Evolutionary conservation across 2,113 vertebrate species (phyloP).

Genomic region (Halcyon malimbica): DNA sequence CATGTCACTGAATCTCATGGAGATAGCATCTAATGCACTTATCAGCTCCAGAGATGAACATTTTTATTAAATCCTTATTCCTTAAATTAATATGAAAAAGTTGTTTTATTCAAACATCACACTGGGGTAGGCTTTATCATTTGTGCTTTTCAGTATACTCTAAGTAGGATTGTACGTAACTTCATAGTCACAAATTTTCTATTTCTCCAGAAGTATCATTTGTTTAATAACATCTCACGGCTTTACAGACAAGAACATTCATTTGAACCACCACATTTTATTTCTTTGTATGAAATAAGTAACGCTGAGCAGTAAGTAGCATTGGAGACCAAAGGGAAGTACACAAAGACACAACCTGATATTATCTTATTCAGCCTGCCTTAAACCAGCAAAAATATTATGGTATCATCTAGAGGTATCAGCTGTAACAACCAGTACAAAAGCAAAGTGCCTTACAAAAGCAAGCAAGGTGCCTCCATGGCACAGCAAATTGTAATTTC

Average conservation of each 20-base stretch:
- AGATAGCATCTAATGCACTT: neutral
- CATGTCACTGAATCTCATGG: neutral
- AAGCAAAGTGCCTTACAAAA: neutral
- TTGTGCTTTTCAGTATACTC: neutral
- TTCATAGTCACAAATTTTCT: neutral
- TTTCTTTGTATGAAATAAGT: neutral
- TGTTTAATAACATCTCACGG: neutral
- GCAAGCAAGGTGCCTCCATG: neutral
- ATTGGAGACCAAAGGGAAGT: neutral
- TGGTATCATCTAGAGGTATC: neutral
- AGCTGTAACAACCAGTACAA: neutral
- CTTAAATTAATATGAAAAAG: neutral
- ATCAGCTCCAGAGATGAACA: neutral
- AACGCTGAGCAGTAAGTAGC: neutral
- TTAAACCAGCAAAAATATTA: neutral
- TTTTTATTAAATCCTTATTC: neutral
- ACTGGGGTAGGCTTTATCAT: neutral
- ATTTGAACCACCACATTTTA: constrained; percentile 26
- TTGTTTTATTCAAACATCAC: neutral
- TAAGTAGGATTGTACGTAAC: neutral
- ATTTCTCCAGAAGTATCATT: neutral
- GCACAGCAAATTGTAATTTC: neutral
- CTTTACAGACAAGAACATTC: constrained; percentile 22
- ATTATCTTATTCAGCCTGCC: neutral
- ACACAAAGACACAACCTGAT: neutral